phyloP scores from a whole-genome alignment of 2,797 vertebrate genomes.

The Ctenopoma multispine region DNA sequence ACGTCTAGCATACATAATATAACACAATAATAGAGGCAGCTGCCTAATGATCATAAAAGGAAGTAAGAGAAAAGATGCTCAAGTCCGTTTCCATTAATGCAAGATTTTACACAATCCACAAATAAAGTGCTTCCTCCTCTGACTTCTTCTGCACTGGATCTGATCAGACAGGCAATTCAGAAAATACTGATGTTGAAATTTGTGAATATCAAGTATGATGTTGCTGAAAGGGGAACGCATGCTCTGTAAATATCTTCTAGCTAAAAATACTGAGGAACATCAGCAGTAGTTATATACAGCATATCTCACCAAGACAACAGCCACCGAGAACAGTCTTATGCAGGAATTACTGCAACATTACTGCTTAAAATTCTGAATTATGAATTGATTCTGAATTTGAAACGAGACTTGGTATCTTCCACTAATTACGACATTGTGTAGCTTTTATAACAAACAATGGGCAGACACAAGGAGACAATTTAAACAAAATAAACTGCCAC shows the following conservation, averaged over 20 bases:
- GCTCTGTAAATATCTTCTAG: slow-evolving; percentile 28
- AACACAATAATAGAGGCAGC: slow-evolving; percentile 3
- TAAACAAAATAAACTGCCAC: not conserved
- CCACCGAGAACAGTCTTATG: no score
- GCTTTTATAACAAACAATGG: not conserved
- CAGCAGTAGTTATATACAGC: not conserved
- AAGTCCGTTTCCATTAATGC: not conserved
- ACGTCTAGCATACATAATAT: not conserved
- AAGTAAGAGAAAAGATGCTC: not conserved
- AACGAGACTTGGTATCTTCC: not conserved
- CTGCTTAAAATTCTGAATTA: not conserved
- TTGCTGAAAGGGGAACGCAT: slow-evolving; percentile 25
- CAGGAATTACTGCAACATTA: slow-evolving; percentile 14
- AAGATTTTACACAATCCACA: not conserved
- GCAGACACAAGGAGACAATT: not conserved
- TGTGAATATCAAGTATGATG: slow-evolving; percentile 24
- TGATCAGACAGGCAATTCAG: slow-evolving; percentile 22
- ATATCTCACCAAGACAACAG: slow-evolving; percentile 27
- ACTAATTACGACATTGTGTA: not conserved
- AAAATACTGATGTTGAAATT: slow-evolving; percentile 47
- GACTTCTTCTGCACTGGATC: slow-evolving; percentile 9
- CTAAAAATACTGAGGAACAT: slow-evolving; percentile 46
- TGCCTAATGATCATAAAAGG: slow-evolving; percentile 4
- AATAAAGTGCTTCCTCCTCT: not conserved
- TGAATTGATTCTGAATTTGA: not conserved